Conservation (phyloP, 2,888 invertebrate genomes). For the Incurvaria masculella region DNA sequence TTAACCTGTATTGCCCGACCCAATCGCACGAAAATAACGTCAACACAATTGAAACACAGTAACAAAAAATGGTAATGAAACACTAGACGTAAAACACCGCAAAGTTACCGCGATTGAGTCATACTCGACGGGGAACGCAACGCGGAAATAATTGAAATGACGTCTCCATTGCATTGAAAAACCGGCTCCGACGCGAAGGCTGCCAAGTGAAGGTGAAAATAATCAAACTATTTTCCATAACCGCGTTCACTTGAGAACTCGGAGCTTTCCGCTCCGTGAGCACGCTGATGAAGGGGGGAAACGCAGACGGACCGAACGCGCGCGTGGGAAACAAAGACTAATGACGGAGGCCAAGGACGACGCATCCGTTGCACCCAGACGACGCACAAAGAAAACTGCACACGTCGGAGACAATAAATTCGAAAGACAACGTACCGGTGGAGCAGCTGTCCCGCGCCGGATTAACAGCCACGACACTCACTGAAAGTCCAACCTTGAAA, state of each 20-base stretch:
- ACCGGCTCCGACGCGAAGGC: slow-evolving; percentile 3
- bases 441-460: not conserved
- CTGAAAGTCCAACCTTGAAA: not conserved
- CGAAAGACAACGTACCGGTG: not conserved
- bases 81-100: no score
- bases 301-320: slow-evolving; percentile 33
- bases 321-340: slow-evolving; percentile 21
- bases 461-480: not conserved
- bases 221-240: slow-evolving; percentile 3
- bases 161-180: not conserved
- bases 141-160: not conserved
- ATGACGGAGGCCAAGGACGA: not conserved
- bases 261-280: slow-evolving; percentile 42
- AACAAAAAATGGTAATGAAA: no score
- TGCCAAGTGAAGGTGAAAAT: slow-evolving; percentile 7
- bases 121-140: no score
- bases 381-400: not conserved
- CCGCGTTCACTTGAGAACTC: slow-evolving; percentile 32
- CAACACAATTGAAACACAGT: no score
- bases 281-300: slow-evolving; percentile 47
- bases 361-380: not conserved
- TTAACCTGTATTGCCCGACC: no score
- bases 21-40: no score
- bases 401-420: not conserved
- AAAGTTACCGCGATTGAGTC: no score